A percentile compares a stretch with the other conserved stretches of the same genome.
phyloP scores from a whole-genome alignment of 35 echinoderm and acorn worm genomes.

The Chiridota heheva region DNA sequence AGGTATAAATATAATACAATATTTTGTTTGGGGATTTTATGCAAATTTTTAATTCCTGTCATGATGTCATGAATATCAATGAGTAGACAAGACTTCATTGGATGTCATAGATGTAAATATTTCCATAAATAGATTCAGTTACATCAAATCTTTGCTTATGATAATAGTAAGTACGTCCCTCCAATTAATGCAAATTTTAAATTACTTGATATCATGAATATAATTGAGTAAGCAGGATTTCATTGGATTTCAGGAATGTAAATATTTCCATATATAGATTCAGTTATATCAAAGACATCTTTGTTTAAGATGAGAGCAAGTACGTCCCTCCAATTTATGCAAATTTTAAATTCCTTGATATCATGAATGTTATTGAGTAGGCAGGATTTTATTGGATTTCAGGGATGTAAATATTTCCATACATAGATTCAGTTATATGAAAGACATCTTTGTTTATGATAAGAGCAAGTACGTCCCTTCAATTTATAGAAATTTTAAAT shows the following conservation, averaged over 20 bases:
- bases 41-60: not conserved
- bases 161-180: too few species aligned
- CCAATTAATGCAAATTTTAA: too few species aligned
- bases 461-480: slow-evolving; percentile 62
- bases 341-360: not conserved
- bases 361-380: not conserved
- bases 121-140: not conserved
- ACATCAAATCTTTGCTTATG: too few species aligned
- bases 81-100: not conserved
- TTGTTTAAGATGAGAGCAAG: too few species aligned
- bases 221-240: not conserved
- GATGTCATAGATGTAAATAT: not conserved
- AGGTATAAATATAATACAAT: too few species aligned
- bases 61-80: not conserved
- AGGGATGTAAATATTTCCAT: not conserved
- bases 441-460: slow-evolving; percentile 84
- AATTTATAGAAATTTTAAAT: not conserved
- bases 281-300: not conserved
- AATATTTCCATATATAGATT: not conserved
- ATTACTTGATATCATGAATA: not conserved
- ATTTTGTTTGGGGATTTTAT: not conserved
- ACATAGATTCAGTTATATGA: slow-evolving; percentile 44
- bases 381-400: not conserved
- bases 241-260: not conserved
- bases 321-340: too few species aligned